A percentile compares a stretch with the other conserved stretches of the same genome.
Conservation (phyloP, 1,140 invertebrate genomes). For the Drosophila parvula region DNA sequence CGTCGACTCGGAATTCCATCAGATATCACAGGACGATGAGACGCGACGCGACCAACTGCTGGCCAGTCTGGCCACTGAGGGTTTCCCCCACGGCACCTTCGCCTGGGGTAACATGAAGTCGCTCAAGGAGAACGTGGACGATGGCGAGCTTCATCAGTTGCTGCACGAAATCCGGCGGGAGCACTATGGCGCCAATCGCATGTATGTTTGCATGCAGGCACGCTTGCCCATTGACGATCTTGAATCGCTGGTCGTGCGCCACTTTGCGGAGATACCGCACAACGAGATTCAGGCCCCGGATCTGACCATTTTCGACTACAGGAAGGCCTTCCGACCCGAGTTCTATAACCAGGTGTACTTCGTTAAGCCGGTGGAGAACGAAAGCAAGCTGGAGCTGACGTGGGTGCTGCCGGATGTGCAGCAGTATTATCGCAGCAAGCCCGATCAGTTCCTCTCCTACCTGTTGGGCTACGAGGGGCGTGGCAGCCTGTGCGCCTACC, state of each 20-base stretch:
- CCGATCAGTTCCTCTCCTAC: slow-evolving; percentile 91
- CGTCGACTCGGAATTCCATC: slow-evolving; percentile 90
- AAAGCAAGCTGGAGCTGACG: slow-evolving; percentile 88
- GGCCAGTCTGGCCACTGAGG: slow-evolving; percentile 87
- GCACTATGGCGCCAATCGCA: slow-evolving; percentile 95
- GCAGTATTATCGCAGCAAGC: slow-evolving; percentile 89
- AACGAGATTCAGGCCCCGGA: slow-evolving; percentile 87
- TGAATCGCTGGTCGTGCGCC: slow-evolving; percentile 87
- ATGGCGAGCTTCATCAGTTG: slow-evolving; percentile 87
- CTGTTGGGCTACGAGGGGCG: slow-evolving; percentile 95
- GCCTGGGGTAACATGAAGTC: slow-evolving; percentile 93
- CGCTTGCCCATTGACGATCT: slow-evolving; percentile 91
- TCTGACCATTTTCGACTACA: slow-evolving; percentile 84
- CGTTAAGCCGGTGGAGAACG: slow-evolving; percentile 91
- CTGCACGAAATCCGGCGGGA: slow-evolving; percentile 91
- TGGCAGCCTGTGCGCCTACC: slow-evolving; percentile 93
- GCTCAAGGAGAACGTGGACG: slow-evolving; percentile 88
- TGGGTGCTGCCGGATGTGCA: slow-evolving; percentile 91
- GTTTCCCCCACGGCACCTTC: slow-evolving; percentile 91
- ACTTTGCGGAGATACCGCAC: slow-evolving; percentile 87
- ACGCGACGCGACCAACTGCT: slow-evolving; percentile 88
- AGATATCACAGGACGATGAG: slow-evolving; percentile 77
- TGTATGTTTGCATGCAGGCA: slow-evolving; percentile 93
- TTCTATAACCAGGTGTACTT: slow-evolving; percentile 90
- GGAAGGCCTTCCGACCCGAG: slow-evolving; percentile 86